These are phyloP conservation scores for Ormyrus rosae DNA, from an alignment of 2,888 invertebrate species.

Conservation along the genomic window DNA sequence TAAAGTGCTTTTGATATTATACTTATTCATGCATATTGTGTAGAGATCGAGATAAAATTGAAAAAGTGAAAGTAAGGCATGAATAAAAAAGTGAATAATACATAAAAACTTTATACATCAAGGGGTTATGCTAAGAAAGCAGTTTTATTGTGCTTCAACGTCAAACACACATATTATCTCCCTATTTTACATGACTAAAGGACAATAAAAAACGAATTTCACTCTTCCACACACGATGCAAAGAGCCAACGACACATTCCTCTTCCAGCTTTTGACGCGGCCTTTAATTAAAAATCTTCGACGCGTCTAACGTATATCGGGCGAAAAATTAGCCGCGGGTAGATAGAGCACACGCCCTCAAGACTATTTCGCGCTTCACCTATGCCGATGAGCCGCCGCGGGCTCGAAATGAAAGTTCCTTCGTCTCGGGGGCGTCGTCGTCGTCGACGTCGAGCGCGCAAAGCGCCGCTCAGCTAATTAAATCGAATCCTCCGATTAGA, in stretches of 20 bases:
- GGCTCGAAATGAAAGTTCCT: constrained; percentile 24
- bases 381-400: background rate
- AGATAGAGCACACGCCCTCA: background rate
- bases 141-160: constrained; percentile 13
- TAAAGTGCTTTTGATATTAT: too few relatives aligned
- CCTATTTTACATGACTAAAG: constrained; percentile 13
- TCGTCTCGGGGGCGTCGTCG: background rate
- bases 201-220: background rate
- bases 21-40: background rate
- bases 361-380: too few relatives aligned
- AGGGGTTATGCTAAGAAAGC: constrained; percentile 7
- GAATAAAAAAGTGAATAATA: background rate
- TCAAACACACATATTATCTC: background rate
- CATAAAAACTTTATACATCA: background rate
- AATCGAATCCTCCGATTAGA: constrained; percentile 10
- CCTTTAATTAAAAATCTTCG: too few relatives aligned
- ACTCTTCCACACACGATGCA: background rate
- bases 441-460: background rate
- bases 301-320: too few relatives aligned
- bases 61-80: constrained; percentile 12
- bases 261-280: too few relatives aligned
- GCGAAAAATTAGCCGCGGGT: background rate
- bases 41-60: background rate
- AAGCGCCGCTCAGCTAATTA: constrained; percentile 18
- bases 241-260: too few relatives aligned